These are phyloP conservation scores for Sialia sialis DNA, from an alignment of 2,113 vertebrate species.

Conservation along the genomic window DNA sequence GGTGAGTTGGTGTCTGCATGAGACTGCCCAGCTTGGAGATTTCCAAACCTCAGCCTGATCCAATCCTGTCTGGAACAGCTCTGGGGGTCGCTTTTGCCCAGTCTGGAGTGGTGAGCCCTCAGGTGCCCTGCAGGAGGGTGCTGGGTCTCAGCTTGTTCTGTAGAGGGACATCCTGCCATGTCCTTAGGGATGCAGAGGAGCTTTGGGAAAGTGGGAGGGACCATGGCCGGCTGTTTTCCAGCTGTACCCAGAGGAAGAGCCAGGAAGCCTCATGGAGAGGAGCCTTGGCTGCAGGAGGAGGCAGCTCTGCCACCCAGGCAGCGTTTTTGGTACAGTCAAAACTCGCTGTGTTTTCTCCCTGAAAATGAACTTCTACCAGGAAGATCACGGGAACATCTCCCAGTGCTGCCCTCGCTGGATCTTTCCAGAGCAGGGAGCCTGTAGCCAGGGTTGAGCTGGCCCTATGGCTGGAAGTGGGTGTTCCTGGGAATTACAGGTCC, in stretches of 20 bases:
- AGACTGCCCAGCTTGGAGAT: not conserved
- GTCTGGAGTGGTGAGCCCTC: not conserved
- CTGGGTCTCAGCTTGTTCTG: not conserved
- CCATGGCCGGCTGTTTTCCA: accelerated
- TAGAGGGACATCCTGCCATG: too few species aligned
- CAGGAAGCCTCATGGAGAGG: not conserved
- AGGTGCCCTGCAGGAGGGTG: not conserved
- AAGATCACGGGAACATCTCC: accelerated
- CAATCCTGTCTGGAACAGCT: accelerated
- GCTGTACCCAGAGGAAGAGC: not conserved
- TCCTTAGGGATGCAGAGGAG: too few species aligned
- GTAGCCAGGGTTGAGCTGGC: not conserved
- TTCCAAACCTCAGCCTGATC: not conserved
- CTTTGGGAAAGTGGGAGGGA: not conserved
- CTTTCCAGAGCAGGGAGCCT: not conserved
- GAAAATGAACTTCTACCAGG: not conserved
- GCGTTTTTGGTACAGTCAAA: accelerated
- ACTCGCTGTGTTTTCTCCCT: not conserved
- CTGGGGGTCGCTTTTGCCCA: too few species aligned
- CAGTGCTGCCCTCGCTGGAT: not conserved
- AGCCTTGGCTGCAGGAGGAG: not conserved
- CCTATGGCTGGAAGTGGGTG: not conserved
- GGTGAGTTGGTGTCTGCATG: not conserved
- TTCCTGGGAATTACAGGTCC: not conserved
- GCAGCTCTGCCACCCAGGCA: not conserved